Percentiles rank a stretch among this genome's conserved stretches.
Conservation (phyloP, 1,140 invertebrate species). For the Daktulosphaira vitifoliae region DNA sequence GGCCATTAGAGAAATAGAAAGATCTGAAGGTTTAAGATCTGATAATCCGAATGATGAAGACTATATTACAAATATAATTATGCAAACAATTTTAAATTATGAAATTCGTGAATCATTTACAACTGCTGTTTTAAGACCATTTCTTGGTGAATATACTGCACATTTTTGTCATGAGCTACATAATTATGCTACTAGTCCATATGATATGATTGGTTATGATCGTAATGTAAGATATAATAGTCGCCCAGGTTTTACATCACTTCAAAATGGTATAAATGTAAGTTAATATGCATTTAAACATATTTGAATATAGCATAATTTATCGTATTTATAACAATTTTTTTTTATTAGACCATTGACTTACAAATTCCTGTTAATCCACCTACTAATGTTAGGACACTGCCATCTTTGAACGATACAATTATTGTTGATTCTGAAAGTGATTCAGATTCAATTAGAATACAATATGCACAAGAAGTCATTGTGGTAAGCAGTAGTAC, state of each 20-base stretch:
- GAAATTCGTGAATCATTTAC: background rate
- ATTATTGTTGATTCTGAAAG: slow-evolving; percentile 14
- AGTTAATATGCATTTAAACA: too few relatives aligned
- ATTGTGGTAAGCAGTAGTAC: background rate
- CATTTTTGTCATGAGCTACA: slow-evolving; percentile 23
- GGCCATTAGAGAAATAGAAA: background rate
- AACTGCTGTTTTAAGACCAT: background rate
- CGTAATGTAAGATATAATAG: background rate
- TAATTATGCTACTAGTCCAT: slow-evolving; percentile 18
- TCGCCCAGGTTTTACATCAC: background rate
- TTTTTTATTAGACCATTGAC: too few relatives aligned
- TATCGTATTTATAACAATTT: too few relatives aligned
- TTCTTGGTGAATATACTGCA: background rate
- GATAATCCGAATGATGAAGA: background rate
- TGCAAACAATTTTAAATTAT: background rate
- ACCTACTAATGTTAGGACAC: too few relatives aligned
- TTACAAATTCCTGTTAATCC: too few relatives aligned
- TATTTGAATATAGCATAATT: too few relatives aligned
- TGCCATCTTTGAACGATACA: background rate
- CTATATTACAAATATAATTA: background rate
- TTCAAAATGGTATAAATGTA: background rate
- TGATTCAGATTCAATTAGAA: background rate
- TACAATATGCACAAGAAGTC: background rate
- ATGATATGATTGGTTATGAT: slow-evolving; percentile 9
- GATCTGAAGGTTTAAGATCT: too few relatives aligned